Percentiles rank a stretch among this genome's conserved stretches.
Evolutionary conservation across 2,888 invertebrate genomes (phyloP).

Genomic region (Leptinotarsa juncta): DNA sequence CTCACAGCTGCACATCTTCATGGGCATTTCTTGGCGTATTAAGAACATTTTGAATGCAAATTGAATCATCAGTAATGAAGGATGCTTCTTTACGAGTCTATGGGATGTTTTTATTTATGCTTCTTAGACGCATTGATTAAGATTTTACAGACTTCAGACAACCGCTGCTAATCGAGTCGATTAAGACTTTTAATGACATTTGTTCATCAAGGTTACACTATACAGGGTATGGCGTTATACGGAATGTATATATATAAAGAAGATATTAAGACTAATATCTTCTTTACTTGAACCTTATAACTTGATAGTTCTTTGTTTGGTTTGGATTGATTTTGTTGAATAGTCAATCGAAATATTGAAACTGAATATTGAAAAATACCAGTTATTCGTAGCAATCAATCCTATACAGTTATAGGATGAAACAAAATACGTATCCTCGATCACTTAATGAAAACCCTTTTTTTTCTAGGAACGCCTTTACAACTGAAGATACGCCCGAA

Average conservation of each 20-base stretch:
- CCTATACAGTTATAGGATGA: no score
- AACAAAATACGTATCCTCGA: no score
- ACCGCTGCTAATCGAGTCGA: not conserved
- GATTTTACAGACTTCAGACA: not conserved
- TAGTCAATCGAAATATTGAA: no score
- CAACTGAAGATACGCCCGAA: no score
- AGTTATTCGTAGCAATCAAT: no score
- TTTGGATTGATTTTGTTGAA: no score
- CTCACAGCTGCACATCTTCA: not conserved
- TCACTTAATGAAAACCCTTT: no score
- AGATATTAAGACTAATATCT: not conserved
- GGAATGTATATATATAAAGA: not conserved
- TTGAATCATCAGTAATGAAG: constrained; percentile 13
- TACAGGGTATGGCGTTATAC: not conserved
- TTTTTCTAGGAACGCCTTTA: no score
- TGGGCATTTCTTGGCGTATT: constrained; percentile 7
- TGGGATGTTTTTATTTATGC: constrained; percentile 7
- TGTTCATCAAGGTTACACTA: not conserved
- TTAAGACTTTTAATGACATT: not conserved
- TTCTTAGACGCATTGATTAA: not conserved
- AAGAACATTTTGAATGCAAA: constrained; percentile 7
- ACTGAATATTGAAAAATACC: no score
- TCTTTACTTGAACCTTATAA: no score
- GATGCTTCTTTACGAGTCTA: not conserved
- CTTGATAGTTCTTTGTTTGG: no score